These are phyloP conservation scores for Saccostrea cuccullata DNA, from an alignment of 1,140 invertebrate genomes.

Conservation along the genomic window DNA sequence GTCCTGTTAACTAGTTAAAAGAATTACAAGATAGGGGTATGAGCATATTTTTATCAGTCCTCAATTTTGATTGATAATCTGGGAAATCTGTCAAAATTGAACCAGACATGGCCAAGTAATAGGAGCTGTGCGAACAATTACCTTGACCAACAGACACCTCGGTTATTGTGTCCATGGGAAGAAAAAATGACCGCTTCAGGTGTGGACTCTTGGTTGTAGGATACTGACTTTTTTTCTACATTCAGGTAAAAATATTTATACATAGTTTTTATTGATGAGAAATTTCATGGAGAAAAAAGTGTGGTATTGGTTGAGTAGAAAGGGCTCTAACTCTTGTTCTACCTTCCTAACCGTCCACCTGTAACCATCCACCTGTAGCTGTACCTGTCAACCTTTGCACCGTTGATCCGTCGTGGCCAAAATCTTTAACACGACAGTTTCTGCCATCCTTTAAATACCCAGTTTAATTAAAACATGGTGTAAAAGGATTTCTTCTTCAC, in stretches of 20 bases:
- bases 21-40: slow-evolving; percentile 43
- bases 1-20: slow-evolving; percentile 45
- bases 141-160: slow-evolving; percentile 8
- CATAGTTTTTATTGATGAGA: background rate
- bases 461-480: slow-evolving; percentile 35
- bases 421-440: slow-evolving; percentile 28
- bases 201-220: background rate
- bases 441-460: slow-evolving; percentile 39
- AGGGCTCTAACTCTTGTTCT: slow-evolving; percentile 25
- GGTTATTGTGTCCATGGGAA: slow-evolving; percentile 26
- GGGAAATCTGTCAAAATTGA: slow-evolving; percentile 38
- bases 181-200: background rate
- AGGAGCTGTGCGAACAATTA: slow-evolving; percentile 32
- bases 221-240: background rate
- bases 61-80: slow-evolving; percentile 42
- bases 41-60: slow-evolving; percentile 42
- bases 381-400: slow-evolving; percentile 32
- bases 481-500: slow-evolving; percentile 27
- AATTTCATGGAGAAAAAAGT: background rate
- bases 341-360: background rate
- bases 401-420: background rate
- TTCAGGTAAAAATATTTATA: slow-evolving; percentile 1
- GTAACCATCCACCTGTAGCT: background rate
- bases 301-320: background rate
- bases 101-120: slow-evolving; percentile 34